Evolutionary conservation across 2,113 vertebrate genomes (phyloP).

Genomic region (Nansenia antarctica): DNA sequence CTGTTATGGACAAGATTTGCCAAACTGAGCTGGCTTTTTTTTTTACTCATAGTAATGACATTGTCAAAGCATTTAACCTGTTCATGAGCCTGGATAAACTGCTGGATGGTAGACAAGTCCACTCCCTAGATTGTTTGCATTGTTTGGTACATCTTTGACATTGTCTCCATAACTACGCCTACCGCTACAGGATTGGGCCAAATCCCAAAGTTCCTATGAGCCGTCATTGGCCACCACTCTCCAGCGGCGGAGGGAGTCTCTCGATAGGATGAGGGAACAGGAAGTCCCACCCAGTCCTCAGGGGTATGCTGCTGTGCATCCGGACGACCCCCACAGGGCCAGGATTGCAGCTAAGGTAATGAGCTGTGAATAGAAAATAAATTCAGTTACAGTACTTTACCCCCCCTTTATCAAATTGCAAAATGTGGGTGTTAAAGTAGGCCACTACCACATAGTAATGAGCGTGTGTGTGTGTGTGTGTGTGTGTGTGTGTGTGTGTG

Average conservation of each 20-base stretch:
- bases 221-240: conserved; percentile 75
- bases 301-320: conserved; percentile 64
- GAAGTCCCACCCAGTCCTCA: conserved; percentile 72
- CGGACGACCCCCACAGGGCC: conserved; percentile 79
- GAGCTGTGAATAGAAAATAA: neutral
- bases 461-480: neutral
- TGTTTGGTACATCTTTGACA: conserved; percentile 27
- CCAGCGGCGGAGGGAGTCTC: conserved; percentile 85
- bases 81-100: conserved; percentile 39
- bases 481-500: conserved; percentile 20
- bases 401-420: neutral
- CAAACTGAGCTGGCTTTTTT: conserved; percentile 35
- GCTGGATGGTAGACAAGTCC: conserved; percentile 19
- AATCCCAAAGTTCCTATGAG: conserved; percentile 85
- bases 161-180: conserved; percentile 44
- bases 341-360: conserved; percentile 86
- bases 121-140: neutral
- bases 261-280: conserved; percentile 83
- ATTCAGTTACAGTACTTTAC: neutral
- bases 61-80: conserved; percentile 35
- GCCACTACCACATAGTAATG: neutral
- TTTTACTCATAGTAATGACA: conserved; percentile 14
- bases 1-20: conserved; percentile 39
- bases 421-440: conserved; percentile 22
- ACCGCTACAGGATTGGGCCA: conserved; percentile 88